These are phyloP conservation scores for Lipophrys pholis DNA, from an alignment of 2,113 vertebrate genomes.

Conservation along the genomic window DNA sequence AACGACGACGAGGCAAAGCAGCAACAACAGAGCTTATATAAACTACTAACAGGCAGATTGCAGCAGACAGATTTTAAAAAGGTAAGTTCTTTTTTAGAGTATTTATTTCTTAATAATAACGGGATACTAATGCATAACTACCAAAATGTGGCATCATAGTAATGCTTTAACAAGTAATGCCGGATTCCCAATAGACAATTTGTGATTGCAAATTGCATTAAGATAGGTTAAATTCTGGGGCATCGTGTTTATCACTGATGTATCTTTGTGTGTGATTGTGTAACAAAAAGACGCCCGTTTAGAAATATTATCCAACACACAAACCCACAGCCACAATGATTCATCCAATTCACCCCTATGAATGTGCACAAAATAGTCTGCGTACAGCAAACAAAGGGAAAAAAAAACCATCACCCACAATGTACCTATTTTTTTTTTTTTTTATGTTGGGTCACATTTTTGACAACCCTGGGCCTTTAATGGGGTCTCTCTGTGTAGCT, in stretches of 20 bases:
- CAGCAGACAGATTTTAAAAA: too few relatives aligned
- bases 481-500: constrained; percentile 56
- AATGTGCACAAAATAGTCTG: background rate
- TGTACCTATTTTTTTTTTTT: constrained; percentile 1
- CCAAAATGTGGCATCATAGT: too few relatives aligned
- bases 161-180: too few relatives aligned
- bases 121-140: too few relatives aligned
- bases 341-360: background rate
- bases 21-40: too few relatives aligned
- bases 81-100: too few relatives aligned
- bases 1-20: too few relatives aligned
- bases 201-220: background rate
- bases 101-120: too few relatives aligned
- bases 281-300: background rate
- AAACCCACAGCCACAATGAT: background rate
- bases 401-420: constrained; percentile 26
- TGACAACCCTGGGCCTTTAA: constrained; percentile 56
- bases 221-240: background rate
- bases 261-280: background rate
- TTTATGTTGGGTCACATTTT: constrained; percentile 39
- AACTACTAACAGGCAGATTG: too few relatives aligned
- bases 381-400: constrained; percentile 9
- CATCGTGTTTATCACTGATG: background rate
- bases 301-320: background rate
- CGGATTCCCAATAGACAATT: too few relatives aligned